Evolutionary conservation across 1,140 invertebrate species (phyloP), one percentile per base, ranked within the genome.

Genomic region (Camponotus vicinus): DNA sequence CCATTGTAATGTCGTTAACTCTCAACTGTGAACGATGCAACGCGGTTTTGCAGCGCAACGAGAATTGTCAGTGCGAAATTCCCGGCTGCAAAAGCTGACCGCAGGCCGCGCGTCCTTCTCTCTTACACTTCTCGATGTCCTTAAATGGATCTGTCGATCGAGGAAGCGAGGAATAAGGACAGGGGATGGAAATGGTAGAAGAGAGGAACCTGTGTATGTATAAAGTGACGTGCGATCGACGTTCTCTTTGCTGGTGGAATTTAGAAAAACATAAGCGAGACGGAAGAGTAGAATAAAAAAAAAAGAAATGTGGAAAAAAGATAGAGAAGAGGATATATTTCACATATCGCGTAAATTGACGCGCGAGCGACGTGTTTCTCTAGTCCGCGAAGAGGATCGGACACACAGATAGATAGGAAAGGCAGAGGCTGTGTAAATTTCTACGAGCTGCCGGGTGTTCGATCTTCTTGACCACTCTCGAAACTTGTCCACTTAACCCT

Each of bases 231-330:
- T 21, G 45, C 45, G 77, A 80, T 55, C 77, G 63, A 69, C 21
- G 32, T 80, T 80, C n/a, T 69, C 45, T 55, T 80, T 55, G 34
- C 63, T 32, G 34, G 40, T 69, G 63, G 45, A 80, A 79, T 79
- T 79, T 79, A 67, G 42, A 80, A 80, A 80, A 80, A 80, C n/a
- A 69, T 57, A 80, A 21, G 34, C n/a, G 77, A 69, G n/a, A 69
- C 9, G 18, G 9, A 27, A 32, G 40, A n/a, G 7, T 6, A 11
- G 55, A 11, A 34, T 78, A 49, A 18, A 32, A 34, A 55, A 66
- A n/a, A 27, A 18, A 71, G 59, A 55, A 11, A 11, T 11, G 3
- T 4, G 69, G 15, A 9, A n/a, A 13, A 9, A 27, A 13, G 9
- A 32, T 15, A 8, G 32, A 15, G 21, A 27, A 13, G 9, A 32